These are phyloP conservation scores for Camponotus floridanus DNA, from an alignment of 1,140 invertebrate genomes.

Conservation along the genomic window DNA sequence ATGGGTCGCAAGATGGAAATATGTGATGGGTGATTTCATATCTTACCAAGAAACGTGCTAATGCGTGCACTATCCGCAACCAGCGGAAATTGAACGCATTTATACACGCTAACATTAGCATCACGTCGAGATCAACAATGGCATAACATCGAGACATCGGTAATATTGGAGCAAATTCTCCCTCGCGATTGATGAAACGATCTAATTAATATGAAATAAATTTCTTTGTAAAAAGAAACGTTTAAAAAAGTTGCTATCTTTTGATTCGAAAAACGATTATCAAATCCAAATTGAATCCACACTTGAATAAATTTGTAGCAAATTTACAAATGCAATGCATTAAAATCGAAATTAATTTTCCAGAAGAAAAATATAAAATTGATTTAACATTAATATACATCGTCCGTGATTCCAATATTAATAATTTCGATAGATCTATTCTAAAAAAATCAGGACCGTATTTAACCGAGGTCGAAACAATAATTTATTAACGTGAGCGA, in stretches of 20 bases:
- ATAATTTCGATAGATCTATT: background rate
- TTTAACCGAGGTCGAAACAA: background rate
- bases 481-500: background rate
- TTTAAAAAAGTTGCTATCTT: background rate
- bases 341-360: background rate
- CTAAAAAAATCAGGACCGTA: background rate
- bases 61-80: conserved; percentile 25
- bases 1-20: conserved; percentile 11
- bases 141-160: conserved; percentile 31
- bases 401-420: background rate
- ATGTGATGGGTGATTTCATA: conserved; percentile 32
- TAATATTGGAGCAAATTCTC: background rate
- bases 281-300: background rate
- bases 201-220: conserved; percentile 15
- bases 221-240: background rate
- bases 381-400: background rate
- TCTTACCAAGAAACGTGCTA: conserved; percentile 39
- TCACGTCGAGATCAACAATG: conserved; percentile 32
- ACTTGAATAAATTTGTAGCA: background rate
- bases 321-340: background rate
- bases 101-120: conserved; percentile 14
- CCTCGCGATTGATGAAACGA: background rate
- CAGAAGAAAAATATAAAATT: background rate
- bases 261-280: background rate
- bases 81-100: conserved; percentile 11